These are phyloP conservation scores for Cyclophora albipunctata DNA, from an alignment of 2,888 invertebrate species.

Conservation along the genomic window DNA sequence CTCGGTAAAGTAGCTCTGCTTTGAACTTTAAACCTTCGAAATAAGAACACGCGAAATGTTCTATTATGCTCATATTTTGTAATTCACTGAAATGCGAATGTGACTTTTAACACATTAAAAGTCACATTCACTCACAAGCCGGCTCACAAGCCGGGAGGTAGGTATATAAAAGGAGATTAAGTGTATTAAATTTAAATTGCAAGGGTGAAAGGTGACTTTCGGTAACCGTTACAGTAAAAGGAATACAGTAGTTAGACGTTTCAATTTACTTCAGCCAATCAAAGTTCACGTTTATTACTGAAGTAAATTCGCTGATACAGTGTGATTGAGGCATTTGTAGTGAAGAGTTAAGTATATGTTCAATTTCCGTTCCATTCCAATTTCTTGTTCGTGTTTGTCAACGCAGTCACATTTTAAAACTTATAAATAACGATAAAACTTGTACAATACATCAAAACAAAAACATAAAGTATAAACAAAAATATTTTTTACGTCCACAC, in stretches of 20 bases:
- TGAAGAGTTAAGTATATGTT: too few relatives aligned
- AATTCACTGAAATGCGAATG: neutral
- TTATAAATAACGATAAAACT: slow-evolving; percentile 6
- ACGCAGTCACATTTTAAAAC: neutral
- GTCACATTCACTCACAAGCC: too few relatives aligned
- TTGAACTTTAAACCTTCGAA: slow-evolving; percentile 5
- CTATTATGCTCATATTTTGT: neutral
- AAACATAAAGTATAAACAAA: neutral
- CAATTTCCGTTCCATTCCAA: too few relatives aligned
- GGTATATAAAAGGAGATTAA: neutral
- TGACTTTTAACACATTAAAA: too few relatives aligned
- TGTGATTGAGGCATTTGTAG: too few relatives aligned
- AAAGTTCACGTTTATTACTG: too few relatives aligned
- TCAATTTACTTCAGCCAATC: neutral
- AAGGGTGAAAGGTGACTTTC: too few relatives aligned
- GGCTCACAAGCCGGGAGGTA: neutral
- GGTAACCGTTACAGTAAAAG: too few relatives aligned
- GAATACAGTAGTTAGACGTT: neutral
- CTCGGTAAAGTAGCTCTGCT: slow-evolving; percentile 1
- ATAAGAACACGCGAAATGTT: neutral
- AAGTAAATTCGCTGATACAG: too few relatives aligned
- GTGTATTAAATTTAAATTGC: too few relatives aligned
- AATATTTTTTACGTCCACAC: slow-evolving; percentile 14
- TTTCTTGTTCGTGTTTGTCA: too few relatives aligned
- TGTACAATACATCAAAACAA: neutral